Evolutionary conservation across 2,888 invertebrate genomes (phyloP), one percentile per base, ranked within the genome.

Genomic region (Scaptomyza cyrtandrae): DNA sequence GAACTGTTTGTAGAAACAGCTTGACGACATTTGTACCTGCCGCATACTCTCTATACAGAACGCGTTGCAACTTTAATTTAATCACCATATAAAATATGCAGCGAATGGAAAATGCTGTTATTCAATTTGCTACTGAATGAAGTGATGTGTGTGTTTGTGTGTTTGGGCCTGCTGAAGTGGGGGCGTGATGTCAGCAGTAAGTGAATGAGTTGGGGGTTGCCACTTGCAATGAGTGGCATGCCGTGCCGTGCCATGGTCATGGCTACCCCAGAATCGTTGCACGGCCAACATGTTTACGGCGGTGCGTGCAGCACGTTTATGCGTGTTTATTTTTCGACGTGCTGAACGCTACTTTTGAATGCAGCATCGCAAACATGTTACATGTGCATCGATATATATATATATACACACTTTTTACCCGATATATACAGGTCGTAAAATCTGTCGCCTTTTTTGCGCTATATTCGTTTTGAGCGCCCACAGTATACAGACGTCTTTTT

Each of bases 31-130:
- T 27, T 43, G 46, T 75, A 61, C 44, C 52, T 41, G 57, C 46
- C 37, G 33, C 13, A 33, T 46, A 43, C 45, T 5, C 14, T 11
- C 13, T 24, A 24, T 45, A 14, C 46, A 37, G 53, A 63, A 66
- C 72, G 75, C 69, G 71, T 71, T 78, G 80, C 71, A 87, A 78
- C 74, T 87, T 85, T 85, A 82, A 85, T 85, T 85, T 75, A 80
- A 85, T 85, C 85, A 82, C 49, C 74, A 70, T 72, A 77, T 87
- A 82, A 87, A 85, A 85, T 85, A 77, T 82, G 85, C 78, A 78
- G 74, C 76, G 85, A 85, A 87, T 82, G 87, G 87, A 80, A 80
- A 87, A 87, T 85, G 87, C 78, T 85, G 83, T 80, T 85, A 87
- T 85, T 85, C 85, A 85, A 85, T 87, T 87, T 85, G 71, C 71